Percentiles rank a stretch among this genome's conserved stretches.
These are phyloP conservation scores for Episyrphus balteatus DNA, from an alignment of 1,140 invertebrate genomes.

Conservation along the genomic window DNA sequence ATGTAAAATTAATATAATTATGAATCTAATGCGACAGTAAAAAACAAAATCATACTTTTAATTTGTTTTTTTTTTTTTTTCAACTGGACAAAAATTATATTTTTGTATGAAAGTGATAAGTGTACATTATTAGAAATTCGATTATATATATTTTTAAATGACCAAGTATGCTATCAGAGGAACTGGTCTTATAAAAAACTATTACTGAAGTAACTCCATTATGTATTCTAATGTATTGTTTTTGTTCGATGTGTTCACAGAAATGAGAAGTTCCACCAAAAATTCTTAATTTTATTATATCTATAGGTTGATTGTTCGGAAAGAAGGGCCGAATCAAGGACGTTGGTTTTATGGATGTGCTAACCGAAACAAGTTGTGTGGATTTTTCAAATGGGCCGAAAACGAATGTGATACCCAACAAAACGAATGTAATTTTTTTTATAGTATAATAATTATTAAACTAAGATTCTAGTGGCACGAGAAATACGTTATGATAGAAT, in stretches of 20 bases:
- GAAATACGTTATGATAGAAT: neutral
- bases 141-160: constrained; percentile 9
- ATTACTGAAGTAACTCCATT: neutral
- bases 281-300: constrained; percentile 6
- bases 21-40: too few species aligned
- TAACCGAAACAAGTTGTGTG: constrained; percentile 44
- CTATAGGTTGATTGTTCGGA: constrained; percentile 62
- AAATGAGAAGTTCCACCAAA: neutral
- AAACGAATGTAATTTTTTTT: constrained; percentile 6
- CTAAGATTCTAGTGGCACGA: neutral
- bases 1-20: too few species aligned
- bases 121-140: too few species aligned
- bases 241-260: neutral
- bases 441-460: constrained; percentile 3
- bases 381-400: constrained; percentile 83
- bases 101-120: too few species aligned
- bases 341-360: constrained; percentile 67
- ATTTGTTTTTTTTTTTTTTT: too few species aligned
- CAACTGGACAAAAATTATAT: too few species aligned
- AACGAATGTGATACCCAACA: constrained; percentile 27
- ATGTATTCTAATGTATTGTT: neutral
- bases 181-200: constrained; percentile 8
- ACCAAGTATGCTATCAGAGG: neutral
- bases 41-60: too few species aligned
- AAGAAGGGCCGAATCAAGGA: constrained; percentile 78